These are phyloP conservation scores for Bucorvus abyssinicus DNA, from an alignment of 2,797 vertebrate species.

Conservation along the genomic window DNA sequence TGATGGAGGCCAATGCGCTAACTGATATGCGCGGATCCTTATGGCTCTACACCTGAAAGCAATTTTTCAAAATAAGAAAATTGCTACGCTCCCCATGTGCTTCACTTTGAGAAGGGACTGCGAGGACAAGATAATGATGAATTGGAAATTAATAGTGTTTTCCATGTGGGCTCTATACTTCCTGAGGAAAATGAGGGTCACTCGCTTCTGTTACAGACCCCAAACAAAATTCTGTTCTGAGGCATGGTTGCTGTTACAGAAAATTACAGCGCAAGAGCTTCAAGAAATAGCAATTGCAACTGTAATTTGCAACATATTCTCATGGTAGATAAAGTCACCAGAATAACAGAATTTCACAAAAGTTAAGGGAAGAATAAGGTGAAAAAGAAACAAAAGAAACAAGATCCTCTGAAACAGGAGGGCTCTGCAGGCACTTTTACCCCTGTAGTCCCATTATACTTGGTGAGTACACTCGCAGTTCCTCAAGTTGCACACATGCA, in stretches of 20 bases:
- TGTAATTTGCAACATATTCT: neutral
- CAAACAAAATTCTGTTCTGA: neutral
- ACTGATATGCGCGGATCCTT: neutral
- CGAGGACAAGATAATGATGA: neutral
- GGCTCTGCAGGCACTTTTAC: neutral
- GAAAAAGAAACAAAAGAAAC: neutral
- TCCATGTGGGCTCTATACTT: neutral
- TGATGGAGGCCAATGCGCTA: neutral
- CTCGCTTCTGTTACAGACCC: neutral
- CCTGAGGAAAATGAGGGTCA: neutral
- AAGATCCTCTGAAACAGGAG: neutral
- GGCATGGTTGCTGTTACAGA: neutral
- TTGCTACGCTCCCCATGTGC: rapidly evolving
- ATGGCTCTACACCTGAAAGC: neutral
- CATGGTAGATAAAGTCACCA: neutral
- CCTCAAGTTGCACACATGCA: rapidly evolving
- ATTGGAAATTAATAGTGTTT: neutral
- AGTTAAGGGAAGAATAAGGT: neutral
- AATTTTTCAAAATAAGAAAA: neutral
- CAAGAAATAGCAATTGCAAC: neutral
- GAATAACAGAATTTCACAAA: neutral
- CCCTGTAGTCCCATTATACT: no score
- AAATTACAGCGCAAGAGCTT: neutral
- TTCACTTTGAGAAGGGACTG: neutral
- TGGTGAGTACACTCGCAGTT: rapidly evolving